phyloP scores from a whole-genome alignment of 2,113 vertebrate species.

The Caretta caretta region DNA sequence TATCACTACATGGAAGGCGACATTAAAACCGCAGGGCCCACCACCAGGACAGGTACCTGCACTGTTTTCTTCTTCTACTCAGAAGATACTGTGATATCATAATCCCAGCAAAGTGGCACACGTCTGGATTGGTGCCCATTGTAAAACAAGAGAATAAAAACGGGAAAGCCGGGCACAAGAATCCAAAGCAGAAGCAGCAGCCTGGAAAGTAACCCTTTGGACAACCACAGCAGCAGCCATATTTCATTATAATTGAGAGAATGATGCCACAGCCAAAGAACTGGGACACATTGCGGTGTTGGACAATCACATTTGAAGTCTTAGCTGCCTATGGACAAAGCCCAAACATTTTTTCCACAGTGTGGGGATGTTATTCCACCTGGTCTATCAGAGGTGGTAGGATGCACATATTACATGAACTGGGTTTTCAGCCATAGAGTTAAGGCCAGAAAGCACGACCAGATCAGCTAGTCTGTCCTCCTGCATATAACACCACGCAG shows the following conservation, averaged over 20 bases:
- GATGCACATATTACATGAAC: not conserved
- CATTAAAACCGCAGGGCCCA: not conserved
- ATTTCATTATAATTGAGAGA: not conserved
- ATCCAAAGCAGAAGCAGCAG: not conserved
- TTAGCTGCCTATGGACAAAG: not conserved
- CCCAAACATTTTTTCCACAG: not conserved
- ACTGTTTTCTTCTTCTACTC: not conserved
- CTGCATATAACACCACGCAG: not conserved
- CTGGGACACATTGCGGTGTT: not conserved
- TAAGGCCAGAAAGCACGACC: not conserved
- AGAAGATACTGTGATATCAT: not conserved
- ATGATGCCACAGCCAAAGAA: not conserved
- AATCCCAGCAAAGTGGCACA: rapidly evolving
- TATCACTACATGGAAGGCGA: not conserved
- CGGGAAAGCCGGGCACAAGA: not conserved
- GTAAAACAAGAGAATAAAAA: not conserved
- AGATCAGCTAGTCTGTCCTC: not conserved
- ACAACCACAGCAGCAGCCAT: not conserved
- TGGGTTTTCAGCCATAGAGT: not conserved
- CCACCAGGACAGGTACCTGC: not conserved
- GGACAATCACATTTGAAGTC: not conserved
- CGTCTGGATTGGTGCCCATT: not conserved
- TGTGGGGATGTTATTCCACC: not conserved
- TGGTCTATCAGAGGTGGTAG: not conserved
- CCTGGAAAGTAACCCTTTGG: not conserved